Base-by-base conservation (phyloP, 2,113 vertebrate genomes). In the Acinonyx jubatus region DNA sequence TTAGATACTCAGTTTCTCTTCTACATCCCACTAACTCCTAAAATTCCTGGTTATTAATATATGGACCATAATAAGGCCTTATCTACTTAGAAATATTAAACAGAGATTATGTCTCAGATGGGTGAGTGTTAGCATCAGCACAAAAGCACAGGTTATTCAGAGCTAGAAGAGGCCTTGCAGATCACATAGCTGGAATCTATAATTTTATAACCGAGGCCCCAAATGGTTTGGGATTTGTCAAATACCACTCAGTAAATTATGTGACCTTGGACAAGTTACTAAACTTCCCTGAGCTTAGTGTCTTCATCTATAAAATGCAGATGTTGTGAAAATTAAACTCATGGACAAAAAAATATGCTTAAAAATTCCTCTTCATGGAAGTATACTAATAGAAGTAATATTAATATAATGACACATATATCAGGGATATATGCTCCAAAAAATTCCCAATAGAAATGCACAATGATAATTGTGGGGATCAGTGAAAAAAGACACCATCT, bases 1-100 rank as follows among this genome's bases (percentile, higher is more conserved):
- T 89, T 84, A 94, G 89, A 50, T 71, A 81, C 74, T 83, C 38
- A 78, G 52, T 86, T 97, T 91, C 23, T 95, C 29, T 96, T 90
- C 36, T 7, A 79, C 18, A n/a, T 68, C 45, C 10, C 9, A 57
- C 7, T 83, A 71, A 89, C 80, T 87, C 61, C 69, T 65, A 83
- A 92, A 86, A 87, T 57, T 91, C 38, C 31, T 69, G 71, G 15
- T 55, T 87, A 89, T 92, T 97, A 89, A 63, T 73, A 78, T 38
- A 38, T 38, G 84, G 41, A 78, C 48, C 45, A 94, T 65, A 38
- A 66, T 33, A 83, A 48, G 36, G 55, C 29, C 65, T 79, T 92
- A 57, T 29, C 31, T 83, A 45, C 68, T 81, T 38, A 74, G 52
- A 89, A 81, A 57, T 38, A 81, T 4, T 74, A 50, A 85, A 61